Evolutionary conservation across 2,888 invertebrate genomes (phyloP), one percentile per base, ranked within the genome.

Genomic region (Amorpha juglandis): DNA sequence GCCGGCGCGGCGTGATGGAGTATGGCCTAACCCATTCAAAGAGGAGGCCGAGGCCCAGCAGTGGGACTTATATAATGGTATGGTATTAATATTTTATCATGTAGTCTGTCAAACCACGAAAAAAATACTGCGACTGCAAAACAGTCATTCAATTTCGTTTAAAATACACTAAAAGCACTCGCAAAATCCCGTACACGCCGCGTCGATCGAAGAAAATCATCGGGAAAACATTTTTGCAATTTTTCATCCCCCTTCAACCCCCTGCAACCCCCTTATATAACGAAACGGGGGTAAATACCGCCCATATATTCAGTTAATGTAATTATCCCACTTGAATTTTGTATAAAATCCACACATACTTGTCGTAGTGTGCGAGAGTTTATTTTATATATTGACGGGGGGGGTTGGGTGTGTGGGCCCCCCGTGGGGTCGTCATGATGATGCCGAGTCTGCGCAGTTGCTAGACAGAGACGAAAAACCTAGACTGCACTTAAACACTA

Each of bases 321-420:
- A 92, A 92, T 91, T 91, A 92, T 84, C 81, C 83, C 78, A 73
- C 78, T 79, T 83, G 84, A 87, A 91, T 90, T 91, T 90, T 89
- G 89, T 89, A 88, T 88, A 89, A 89, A 84, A 80, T 77, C 4
- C 64, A 62, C 50, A 33, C 55, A 65, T 45, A 11, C 52, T 35
- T 27, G 51, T 45, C 64, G 62, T 68, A 64, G 71, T 62, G 62
- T 66, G 68, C 72, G 76, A 83, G 86, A 48, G 88, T 88, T 85
- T 88, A 87, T 91, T 91, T 90, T 91, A 90, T 88, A 87, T 90
- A 91, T 88, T 88, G 89, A 89, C 76, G 87, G 74, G 75, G 85
- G n/a, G 27, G 83, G 84, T 45, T 11, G 85, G 83, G 84, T 75
- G 38, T 38, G 16, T 74, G 76, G 68, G 64, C 65, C 50, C 52